Conservation (phyloP, 2,113 vertebrate species). For the Onychostoma macrolepis region DNA sequence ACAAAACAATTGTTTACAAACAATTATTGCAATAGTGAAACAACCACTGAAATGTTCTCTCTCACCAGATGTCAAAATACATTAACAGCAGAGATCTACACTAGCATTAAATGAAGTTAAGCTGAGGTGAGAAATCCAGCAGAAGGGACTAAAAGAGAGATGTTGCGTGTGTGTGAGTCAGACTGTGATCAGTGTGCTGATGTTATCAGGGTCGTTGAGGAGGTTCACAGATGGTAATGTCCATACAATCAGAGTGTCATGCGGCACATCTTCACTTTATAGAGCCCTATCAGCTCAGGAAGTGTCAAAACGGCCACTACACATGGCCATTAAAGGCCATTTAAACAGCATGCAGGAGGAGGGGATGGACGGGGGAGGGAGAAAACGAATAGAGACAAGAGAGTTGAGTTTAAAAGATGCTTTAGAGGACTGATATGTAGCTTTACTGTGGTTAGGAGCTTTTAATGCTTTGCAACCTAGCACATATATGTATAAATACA, state of each 20-base stretch:
- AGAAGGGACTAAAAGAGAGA: slow-evolving; percentile 42
- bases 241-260: slow-evolving; percentile 60
- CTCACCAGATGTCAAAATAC: slow-evolving; percentile 16
- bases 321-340: slow-evolving; percentile 84
- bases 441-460: background rate
- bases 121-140: slow-evolving; percentile 43
- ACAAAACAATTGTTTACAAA: slow-evolving; percentile 3
- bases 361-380: slow-evolving; percentile 70
- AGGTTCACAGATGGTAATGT: slow-evolving; percentile 51
- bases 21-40: background rate
- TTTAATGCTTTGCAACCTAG: background rate
- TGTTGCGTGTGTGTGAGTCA: slow-evolving; percentile 44
- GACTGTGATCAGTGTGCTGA: slow-evolving; percentile 47
- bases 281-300: slow-evolving; percentile 86
- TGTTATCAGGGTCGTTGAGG: slow-evolving; percentile 34
- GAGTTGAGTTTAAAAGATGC: background rate
- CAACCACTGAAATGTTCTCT: background rate
- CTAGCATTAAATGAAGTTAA: slow-evolving; percentile 15
- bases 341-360: slow-evolving; percentile 65
- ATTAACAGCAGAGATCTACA: slow-evolving; percentile 18
- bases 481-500: background rate
- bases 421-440: background rate
- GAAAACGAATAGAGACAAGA: slow-evolving; percentile 57
- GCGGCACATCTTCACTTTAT: slow-evolving; percentile 82
- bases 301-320: slow-evolving; percentile 76